A percentile compares a stretch with the other conserved stretches of the same genome.
Conservation (phyloP, 2,113 vertebrate genomes). For the Apteryx mantelli region DNA sequence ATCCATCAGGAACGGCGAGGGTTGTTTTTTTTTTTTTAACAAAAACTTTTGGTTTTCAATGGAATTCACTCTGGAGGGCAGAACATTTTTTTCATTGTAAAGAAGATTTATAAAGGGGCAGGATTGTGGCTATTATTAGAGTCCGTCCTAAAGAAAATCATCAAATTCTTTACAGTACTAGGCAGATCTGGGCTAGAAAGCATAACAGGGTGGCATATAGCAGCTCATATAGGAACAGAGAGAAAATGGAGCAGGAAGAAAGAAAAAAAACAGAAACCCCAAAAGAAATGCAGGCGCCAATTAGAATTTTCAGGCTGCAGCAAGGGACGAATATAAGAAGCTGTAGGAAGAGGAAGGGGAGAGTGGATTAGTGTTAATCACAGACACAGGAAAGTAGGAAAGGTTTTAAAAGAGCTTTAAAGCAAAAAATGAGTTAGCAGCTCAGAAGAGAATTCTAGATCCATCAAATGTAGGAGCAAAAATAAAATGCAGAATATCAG, state of each 20-base stretch:
- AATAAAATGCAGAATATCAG: not conserved
- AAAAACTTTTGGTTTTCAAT: conserved; percentile 36
- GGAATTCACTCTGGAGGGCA: conserved; percentile 43
- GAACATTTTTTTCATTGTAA: conserved; percentile 13
- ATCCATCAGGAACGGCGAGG: not conserved
- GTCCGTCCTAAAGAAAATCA: conserved; percentile 36
- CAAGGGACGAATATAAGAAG: conserved; percentile 5
- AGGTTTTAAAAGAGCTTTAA: conserved; percentile 59
- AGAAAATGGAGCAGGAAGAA: conserved; percentile 55
- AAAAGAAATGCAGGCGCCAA: conserved; percentile 53
- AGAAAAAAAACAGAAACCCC: conserved; percentile 26
- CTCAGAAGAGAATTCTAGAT: conserved; percentile 37
- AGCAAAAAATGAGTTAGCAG: conserved; percentile 31
- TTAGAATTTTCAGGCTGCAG: conserved; percentile 54
- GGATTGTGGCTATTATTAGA: conserved; percentile 62
- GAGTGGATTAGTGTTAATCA: conserved; percentile 61
- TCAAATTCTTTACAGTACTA: conserved; percentile 47
- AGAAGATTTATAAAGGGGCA: conserved; percentile 45
- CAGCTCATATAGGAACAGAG: conserved; percentile 5
- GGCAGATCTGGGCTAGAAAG: conserved; percentile 57
- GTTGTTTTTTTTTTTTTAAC: not conserved
- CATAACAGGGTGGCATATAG: conserved; percentile 30
- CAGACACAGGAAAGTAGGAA: conserved; percentile 20
- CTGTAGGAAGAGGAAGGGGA: conserved; percentile 15
- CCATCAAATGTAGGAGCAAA: not conserved